phyloP scores from a whole-genome alignment of 2,888 invertebrate genomes.

The Oscheius sp. region DNA sequence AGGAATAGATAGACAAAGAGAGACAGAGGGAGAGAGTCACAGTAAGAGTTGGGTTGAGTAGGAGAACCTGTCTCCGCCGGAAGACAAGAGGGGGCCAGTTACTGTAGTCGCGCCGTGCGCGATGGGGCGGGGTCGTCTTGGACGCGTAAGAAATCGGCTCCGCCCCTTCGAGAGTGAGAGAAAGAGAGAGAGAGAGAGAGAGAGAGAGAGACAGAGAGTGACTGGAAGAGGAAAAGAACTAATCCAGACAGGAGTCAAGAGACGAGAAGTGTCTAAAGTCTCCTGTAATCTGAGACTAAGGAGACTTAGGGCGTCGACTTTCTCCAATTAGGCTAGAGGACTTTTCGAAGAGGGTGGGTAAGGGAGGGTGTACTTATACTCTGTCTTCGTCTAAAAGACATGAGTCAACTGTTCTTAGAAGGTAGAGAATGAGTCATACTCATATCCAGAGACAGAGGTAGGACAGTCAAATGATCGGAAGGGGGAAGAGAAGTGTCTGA shows the following conservation, averaged over 20 bases:
- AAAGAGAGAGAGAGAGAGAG: conserved; percentile 18
- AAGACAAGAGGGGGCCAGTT: conserved; percentile 6
- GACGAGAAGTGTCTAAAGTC: no score
- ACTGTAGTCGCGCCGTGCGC: conserved; percentile 2
- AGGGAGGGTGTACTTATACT: not conserved
- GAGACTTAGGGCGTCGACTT: conserved; percentile 18
- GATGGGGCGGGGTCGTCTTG: conserved; percentile 21
- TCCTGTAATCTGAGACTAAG: conserved; percentile 14
- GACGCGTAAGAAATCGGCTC: conserved; percentile 21
- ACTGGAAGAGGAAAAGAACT: not conserved
- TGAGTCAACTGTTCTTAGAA: no score
- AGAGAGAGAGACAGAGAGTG: conserved; percentile 2
- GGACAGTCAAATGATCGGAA: not conserved
- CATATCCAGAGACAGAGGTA: not conserved
- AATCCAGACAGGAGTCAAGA: conserved; percentile 9
- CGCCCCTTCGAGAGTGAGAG: conserved; percentile 8
- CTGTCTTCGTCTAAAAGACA: no score
- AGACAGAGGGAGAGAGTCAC: no score
- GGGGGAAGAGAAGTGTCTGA: not conserved
- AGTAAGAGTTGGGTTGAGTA: no score
- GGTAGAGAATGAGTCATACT: no score
- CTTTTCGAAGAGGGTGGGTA: not conserved
- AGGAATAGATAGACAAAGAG: not conserved
- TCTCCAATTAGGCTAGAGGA: conserved; percentile 13
- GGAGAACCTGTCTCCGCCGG: not conserved